These are phyloP conservation scores for Isoperla grammatica DNA, from an alignment of 2,888 invertebrate genomes.

Conservation along the genomic window DNA sequence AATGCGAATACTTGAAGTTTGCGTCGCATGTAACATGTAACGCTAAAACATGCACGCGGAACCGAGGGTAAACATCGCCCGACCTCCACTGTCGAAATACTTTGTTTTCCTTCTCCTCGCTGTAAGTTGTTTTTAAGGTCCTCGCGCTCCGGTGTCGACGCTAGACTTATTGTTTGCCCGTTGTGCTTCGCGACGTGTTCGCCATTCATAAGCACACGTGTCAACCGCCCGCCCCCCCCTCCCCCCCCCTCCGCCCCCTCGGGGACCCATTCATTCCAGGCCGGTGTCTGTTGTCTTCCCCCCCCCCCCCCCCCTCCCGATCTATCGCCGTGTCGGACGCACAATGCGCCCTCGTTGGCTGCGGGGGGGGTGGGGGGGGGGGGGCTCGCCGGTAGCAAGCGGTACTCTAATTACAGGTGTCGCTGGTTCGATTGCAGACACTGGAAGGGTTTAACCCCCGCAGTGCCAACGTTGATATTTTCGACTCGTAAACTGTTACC, in stretches of 20 bases:
- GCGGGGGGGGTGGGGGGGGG: neutral
- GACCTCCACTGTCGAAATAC: too few species aligned
- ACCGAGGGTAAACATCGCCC: too few species aligned
- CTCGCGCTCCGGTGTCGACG: too few species aligned
- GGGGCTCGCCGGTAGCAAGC: neutral
- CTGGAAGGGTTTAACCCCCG: neutral
- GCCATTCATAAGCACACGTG: conserved; percentile 10
- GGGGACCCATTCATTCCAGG: neutral
- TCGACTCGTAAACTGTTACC: too few species aligned
- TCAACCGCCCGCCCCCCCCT: neutral
- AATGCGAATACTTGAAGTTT: too few species aligned
- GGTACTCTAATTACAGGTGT: neutral
- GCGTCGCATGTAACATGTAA: too few species aligned
- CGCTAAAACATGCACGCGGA: too few species aligned
- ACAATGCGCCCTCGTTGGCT: neutral
- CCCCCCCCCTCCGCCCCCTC: neutral
- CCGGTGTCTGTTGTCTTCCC: too few species aligned
- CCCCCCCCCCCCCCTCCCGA: neutral
- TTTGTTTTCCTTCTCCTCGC: too few species aligned
- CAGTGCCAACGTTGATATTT: too few species aligned
- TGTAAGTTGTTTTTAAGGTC: too few species aligned
- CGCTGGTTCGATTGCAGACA: neutral
- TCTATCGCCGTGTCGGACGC: neutral
- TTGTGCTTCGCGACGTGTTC: neutral
- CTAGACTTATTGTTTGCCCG: too few species aligned